A percentile compares a stretch with the other conserved stretches of the same genome.
Conservation (phyloP, 92 coral and sea anemone genomes). For the Montipora capitata region DNA sequence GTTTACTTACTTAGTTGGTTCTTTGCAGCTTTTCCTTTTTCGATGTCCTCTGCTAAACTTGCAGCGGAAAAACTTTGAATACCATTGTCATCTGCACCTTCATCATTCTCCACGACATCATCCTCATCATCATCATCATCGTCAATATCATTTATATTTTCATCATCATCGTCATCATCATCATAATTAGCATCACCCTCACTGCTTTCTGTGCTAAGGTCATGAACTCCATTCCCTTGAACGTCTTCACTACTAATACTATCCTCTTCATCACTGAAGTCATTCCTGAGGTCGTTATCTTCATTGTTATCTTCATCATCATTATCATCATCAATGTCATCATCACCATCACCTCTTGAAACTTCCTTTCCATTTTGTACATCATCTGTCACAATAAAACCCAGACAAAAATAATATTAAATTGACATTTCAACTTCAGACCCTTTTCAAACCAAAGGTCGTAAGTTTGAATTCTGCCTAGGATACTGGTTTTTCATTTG, state of each 20-base stretch:
- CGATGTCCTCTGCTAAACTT: constrained; percentile 79
- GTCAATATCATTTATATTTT: constrained; percentile 9
- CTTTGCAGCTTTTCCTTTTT: constrained; percentile 92
- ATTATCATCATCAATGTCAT: background rate
- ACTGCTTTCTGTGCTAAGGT: background rate
- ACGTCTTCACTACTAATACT: constrained; percentile 14
- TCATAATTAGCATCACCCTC: constrained; percentile 1
- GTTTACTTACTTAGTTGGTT: constrained; percentile 85
- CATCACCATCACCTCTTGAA: background rate
- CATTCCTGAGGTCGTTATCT: background rate
- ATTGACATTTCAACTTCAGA: too few species aligned
- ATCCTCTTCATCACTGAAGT: constrained; percentile 9
- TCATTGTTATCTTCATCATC: background rate
- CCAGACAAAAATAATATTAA: background rate
- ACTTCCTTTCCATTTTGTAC: background rate
- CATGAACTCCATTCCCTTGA: background rate
- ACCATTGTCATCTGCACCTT: constrained; percentile 48
- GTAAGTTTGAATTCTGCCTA: too few species aligned
- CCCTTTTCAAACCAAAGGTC: too few species aligned
- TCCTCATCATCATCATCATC: constrained; percentile 18
- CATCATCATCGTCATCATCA: constrained; percentile 26
- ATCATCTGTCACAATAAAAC: background rate
- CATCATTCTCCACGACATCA: constrained; percentile 43
- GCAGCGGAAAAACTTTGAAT: constrained; percentile 76
- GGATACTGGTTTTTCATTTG: too few species aligned